These are phyloP conservation scores for Vombatus ursinus DNA, from an alignment of 2,113 vertebrate species.

Conservation along the genomic window DNA sequence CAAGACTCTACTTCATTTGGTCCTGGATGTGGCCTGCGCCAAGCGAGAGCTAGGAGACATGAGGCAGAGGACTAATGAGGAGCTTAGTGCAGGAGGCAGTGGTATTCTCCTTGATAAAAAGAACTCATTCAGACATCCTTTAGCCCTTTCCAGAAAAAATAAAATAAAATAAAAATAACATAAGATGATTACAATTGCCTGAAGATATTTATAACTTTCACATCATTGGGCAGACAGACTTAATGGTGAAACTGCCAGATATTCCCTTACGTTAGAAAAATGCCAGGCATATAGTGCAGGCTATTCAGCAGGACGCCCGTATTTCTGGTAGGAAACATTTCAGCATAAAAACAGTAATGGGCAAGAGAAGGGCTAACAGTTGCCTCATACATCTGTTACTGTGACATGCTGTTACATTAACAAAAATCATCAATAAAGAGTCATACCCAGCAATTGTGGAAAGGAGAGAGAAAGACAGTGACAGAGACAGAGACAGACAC, in stretches of 20 bases:
- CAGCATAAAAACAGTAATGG: slow-evolving; percentile 67
- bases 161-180: slow-evolving; percentile 68
- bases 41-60: slow-evolving; percentile 56
- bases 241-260: slow-evolving; percentile 60
- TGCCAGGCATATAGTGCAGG: slow-evolving; percentile 53
- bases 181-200: slow-evolving; percentile 59
- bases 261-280: slow-evolving; percentile 67
- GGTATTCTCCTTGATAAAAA: slow-evolving; percentile 32
- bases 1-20: slow-evolving; percentile 75
- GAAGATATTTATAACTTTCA: slow-evolving; percentile 61
- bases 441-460: slow-evolving; percentile 68
- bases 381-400: slow-evolving; percentile 54
- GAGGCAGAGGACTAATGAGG: slow-evolving; percentile 72
- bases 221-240: slow-evolving; percentile 64
- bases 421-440: slow-evolving; percentile 77
- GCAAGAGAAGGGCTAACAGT: slow-evolving; percentile 57
- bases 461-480: slow-evolving; percentile 28
- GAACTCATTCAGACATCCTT: slow-evolving; percentile 60
- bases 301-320: slow-evolving; percentile 58
- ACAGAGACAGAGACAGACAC: background rate
- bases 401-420: slow-evolving; percentile 74
- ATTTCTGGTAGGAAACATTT: slow-evolving; percentile 59
- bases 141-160: slow-evolving; percentile 53
- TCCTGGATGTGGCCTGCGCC: slow-evolving; percentile 76
- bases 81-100: slow-evolving; percentile 6